phyloP scores from a whole-genome alignment of 2,797 vertebrate genomes.

The Anguilla pacifica region DNA sequence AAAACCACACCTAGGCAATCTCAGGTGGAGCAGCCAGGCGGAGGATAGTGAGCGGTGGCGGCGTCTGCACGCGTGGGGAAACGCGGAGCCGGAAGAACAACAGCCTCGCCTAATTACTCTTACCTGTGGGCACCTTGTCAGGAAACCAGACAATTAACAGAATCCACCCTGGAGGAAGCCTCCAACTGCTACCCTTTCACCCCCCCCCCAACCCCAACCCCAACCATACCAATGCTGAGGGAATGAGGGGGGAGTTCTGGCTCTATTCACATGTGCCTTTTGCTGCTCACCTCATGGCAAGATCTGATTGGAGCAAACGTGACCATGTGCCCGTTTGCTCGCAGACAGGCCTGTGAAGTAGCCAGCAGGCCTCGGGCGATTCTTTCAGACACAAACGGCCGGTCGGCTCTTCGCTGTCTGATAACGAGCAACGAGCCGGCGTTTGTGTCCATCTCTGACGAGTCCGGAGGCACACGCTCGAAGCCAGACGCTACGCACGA shows the following conservation, averaged over 20 bases:
- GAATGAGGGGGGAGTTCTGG: constrained; percentile 26
- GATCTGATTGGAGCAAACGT: constrained; percentile 50
- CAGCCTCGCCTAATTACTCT: constrained; percentile 69
- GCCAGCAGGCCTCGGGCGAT: constrained; percentile 29
- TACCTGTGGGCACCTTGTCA: constrained; percentile 70
- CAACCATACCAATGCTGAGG: constrained; percentile 45
- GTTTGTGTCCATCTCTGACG: constrained; percentile 49
- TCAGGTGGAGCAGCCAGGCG: constrained; percentile 72
- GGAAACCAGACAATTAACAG: constrained; percentile 73
- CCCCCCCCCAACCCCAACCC: constrained; percentile 28
- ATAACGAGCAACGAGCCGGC: constrained; percentile 24
- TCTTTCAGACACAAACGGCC: constrained; percentile 13
- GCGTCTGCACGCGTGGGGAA: constrained; percentile 38
- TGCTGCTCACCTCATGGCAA: constrained; percentile 50
- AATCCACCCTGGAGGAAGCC: constrained; percentile 39
- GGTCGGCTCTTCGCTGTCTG: background rate
- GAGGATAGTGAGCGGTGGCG: constrained; percentile 43
- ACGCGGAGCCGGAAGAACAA: constrained; percentile 55
- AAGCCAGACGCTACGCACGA: background rate
- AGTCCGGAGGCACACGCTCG: constrained; percentile 41
- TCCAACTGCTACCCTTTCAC: constrained; percentile 43
- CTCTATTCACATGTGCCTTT: constrained; percentile 52
- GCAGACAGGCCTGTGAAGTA: constrained; percentile 33
- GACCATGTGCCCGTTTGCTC: constrained; percentile 34
- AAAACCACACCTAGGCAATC: constrained; percentile 88